These are phyloP conservation scores for Folsomia manolachei DNA, from an alignment of 2,888 invertebrate species.

Conservation along the genomic window DNA sequence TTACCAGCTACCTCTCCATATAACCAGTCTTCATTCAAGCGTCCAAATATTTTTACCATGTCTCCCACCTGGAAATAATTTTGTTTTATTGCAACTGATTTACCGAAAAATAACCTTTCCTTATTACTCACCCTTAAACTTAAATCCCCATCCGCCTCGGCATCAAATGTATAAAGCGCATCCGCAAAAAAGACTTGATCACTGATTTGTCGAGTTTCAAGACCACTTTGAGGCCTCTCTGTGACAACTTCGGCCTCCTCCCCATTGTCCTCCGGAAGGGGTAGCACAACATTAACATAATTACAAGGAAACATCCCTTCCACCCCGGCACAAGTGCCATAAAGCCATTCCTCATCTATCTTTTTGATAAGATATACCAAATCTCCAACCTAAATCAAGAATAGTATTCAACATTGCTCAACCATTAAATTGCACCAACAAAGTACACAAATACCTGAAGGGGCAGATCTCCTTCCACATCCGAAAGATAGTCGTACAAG, in stretches of 20 bases:
- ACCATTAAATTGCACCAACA: neutral
- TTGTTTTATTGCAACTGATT: neutral
- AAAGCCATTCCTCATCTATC: slow-evolving; percentile 55
- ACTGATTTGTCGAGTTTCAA: neutral
- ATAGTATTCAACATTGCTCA: neutral
- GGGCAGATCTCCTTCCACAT: slow-evolving; percentile 44
- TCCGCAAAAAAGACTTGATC: slow-evolving; percentile 20
- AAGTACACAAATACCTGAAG: slow-evolving; percentile 30
- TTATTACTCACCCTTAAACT: slow-evolving; percentile 38
- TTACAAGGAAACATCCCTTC: slow-evolving; percentile 55
- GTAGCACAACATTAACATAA: slow-evolving; percentile 51
- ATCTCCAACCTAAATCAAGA: slow-evolving; percentile 53
- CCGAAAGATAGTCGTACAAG: slow-evolving; percentile 47
- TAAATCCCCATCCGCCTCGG: slow-evolving; percentile 46
- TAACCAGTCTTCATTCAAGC: slow-evolving; percentile 52
- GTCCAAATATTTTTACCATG: slow-evolving; percentile 48
- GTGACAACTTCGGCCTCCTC: neutral
- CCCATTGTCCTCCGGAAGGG: slow-evolving; percentile 27
- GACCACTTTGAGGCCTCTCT: neutral
- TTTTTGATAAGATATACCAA: slow-evolving; percentile 53
- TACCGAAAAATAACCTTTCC: slow-evolving; percentile 1
- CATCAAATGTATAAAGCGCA: slow-evolving; percentile 41
- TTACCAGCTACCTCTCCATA: slow-evolving; percentile 49
- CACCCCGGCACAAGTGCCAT: slow-evolving; percentile 52
- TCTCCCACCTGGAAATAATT: slow-evolving; percentile 46